phyloP scores from a whole-genome alignment of 2,888 invertebrate species.

The Rhorus exstirpatorius region DNA sequence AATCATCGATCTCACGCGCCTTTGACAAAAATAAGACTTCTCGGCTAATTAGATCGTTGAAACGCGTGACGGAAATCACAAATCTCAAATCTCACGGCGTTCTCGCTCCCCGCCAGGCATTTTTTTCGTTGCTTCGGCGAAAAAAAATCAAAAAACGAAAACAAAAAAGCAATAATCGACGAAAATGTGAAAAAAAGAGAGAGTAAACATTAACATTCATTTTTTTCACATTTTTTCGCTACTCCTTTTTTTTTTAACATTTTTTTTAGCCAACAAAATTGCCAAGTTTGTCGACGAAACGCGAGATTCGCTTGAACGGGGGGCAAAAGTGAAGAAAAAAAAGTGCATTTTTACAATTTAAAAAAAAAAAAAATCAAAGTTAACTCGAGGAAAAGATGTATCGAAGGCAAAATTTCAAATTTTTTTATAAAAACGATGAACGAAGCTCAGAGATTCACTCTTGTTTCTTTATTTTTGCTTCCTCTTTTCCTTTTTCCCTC shows the following conservation, averaged over 20 bases:
- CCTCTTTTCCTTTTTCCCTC: constrained; percentile 12
- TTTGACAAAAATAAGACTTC: constrained; percentile 74
- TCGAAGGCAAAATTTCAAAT: no score
- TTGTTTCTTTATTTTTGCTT: constrained; percentile 1
- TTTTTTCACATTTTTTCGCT: constrained; percentile 20
- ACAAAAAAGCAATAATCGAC: constrained; percentile 10
- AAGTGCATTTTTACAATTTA: no score
- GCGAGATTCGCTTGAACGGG: constrained; percentile 21
- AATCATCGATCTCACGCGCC: constrained; percentile 60
- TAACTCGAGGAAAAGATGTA: neutral
- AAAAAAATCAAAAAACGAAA: constrained; percentile 7
- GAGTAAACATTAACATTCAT: neutral
- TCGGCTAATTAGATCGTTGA: constrained; percentile 70
- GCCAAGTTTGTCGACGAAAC: constrained; percentile 36
- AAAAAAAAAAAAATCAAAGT: neutral
- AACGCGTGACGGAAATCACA: constrained; percentile 70
- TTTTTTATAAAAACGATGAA: no score
- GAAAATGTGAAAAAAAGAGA: constrained; percentile 16
- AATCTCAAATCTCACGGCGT: constrained; percentile 66
- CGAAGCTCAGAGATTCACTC: neutral
- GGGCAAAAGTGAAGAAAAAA: neutral
- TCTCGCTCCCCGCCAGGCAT: constrained; percentile 53
- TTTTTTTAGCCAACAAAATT: constrained; percentile 11
- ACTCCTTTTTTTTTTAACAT: neutral
- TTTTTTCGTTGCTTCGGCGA: constrained; percentile 16